phyloP scores from a whole-genome alignment of 2,797 vertebrate species.

The Hapalemur alaotrensis region DNA sequence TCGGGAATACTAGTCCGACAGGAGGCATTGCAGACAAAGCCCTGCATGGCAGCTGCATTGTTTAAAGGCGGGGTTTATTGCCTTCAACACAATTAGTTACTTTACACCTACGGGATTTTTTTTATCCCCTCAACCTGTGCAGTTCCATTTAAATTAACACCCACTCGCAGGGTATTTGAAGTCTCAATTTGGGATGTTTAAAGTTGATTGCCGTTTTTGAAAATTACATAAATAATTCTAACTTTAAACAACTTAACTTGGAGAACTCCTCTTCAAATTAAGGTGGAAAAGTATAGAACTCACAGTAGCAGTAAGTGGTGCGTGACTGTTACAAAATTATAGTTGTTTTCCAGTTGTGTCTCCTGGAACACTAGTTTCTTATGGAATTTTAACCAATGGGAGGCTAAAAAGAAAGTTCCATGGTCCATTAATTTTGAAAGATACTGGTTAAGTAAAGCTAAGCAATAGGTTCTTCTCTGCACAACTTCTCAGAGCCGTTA shows the following conservation, averaged over 20 bases:
- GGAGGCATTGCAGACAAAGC: background rate
- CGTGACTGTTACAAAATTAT: fast-evolving
- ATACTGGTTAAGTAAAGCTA: background rate
- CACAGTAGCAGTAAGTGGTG: background rate
- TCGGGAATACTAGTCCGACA: background rate
- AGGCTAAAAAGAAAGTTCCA: background rate
- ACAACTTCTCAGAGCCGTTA: background rate
- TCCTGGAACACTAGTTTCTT: background rate
- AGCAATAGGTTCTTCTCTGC: background rate
- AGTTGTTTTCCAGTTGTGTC: background rate
- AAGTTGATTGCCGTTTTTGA: background rate
- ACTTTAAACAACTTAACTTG: background rate
- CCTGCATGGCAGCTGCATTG: background rate
- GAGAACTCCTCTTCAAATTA: background rate
- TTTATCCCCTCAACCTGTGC: background rate
- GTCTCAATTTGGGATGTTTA: background rate
- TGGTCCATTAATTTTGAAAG: background rate
- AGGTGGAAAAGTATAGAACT: background rate
- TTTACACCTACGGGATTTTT: background rate
- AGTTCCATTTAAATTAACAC: background rate
- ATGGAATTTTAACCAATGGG: slow-evolving; percentile 37
- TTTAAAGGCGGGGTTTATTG: background rate
- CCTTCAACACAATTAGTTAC: background rate
- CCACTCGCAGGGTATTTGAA: background rate
- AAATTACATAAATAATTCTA: background rate